Base-by-base conservation (phyloP, 2,888 invertebrate genomes). In the Mayetiola destructor region DNA sequence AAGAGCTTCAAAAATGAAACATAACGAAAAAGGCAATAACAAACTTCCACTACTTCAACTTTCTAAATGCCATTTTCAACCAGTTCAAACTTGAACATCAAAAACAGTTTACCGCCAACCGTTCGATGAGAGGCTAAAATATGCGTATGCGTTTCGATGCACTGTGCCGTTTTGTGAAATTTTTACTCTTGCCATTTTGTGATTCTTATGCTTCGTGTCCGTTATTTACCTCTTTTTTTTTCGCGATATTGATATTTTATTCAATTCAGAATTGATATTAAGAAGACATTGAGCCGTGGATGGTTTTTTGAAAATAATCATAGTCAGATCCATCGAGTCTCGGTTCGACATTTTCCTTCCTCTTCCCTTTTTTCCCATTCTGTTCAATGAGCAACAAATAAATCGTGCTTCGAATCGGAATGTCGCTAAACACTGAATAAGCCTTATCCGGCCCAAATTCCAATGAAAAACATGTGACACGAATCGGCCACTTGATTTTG, bases 11-110 rank as follows among this genome's bases (percentile, higher is more conserved):
- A 48, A 48, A 48, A 27, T 48, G 48, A 48, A 48, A n/a, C 21
- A 42, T 3, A 12, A 14, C 23, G n/a, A 42, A 9, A 42, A 23
- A 6, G 12, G n/a, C 10, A 42, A 21, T 12, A 23, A 23, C 14
- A 27, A n/a, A n/a, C n/a, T n/a, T n/a, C n/a, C 18, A 48, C 48
- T 27, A 48, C 48, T 48, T 48, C 48, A 48, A 48, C 48, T 48
- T 48, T 48, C 48, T 48, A 48, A 48, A 48, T 48, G 48, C 48
- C 48, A 48, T 48, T 48, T 48, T n/a, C n/a, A 48, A 48, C 48
- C 48, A 48, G 48, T 48, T 48, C 48, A 48, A 48, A 48, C 48
- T 48, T n/a, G n/a, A n/a, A n/a, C n/a, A n/a, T 48, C 48, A 48
- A 48, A 48, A 48, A 48, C 27, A 27, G 27, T 48, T 48, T 48